Conservation (phyloP, 2,113 vertebrate genomes). For the Sebastes schlegelii region DNA sequence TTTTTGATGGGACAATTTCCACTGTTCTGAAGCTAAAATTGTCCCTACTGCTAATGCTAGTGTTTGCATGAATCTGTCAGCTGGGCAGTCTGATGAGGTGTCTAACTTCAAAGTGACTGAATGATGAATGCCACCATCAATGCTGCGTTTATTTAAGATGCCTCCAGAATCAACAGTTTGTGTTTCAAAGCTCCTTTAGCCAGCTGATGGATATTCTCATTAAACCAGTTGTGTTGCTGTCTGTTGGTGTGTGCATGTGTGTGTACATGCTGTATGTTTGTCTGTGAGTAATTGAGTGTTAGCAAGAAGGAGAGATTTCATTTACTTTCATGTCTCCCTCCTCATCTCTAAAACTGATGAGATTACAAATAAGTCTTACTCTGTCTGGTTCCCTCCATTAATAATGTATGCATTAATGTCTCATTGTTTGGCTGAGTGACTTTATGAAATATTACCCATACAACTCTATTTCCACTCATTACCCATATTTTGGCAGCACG, state of each 20-base stretch:
- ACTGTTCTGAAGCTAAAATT: slow-evolving; percentile 6
- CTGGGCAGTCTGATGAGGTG: slow-evolving; percentile 26
- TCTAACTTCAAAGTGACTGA: slow-evolving; percentile 54
- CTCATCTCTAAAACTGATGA: slow-evolving; percentile 60
- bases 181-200: slow-evolving; percentile 64
- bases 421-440: slow-evolving; percentile 51
- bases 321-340: slow-evolving; percentile 47
- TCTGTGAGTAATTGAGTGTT: slow-evolving; percentile 28
- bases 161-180: slow-evolving; percentile 58
- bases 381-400: slow-evolving; percentile 53
- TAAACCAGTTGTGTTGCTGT: slow-evolving; percentile 32
- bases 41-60: neutral
- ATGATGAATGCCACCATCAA: slow-evolving; percentile 44
- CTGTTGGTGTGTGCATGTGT: slow-evolving; percentile 34
- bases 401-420: slow-evolving; percentile 59
- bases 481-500: slow-evolving; percentile 42
- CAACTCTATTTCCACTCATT: slow-evolving; percentile 58
- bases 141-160: slow-evolving; percentile 54
- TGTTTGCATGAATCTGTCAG: slow-evolving; percentile 18
- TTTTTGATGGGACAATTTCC: neutral
- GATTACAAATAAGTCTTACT: slow-evolving; percentile 55
- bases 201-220: slow-evolving; percentile 71
- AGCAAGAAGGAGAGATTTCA: slow-evolving; percentile 45
- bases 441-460: slow-evolving; percentile 60
- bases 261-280: slow-evolving; percentile 20